Conservation (phyloP, 2,113 vertebrate genomes). For the Chionomys nivalis region DNA sequence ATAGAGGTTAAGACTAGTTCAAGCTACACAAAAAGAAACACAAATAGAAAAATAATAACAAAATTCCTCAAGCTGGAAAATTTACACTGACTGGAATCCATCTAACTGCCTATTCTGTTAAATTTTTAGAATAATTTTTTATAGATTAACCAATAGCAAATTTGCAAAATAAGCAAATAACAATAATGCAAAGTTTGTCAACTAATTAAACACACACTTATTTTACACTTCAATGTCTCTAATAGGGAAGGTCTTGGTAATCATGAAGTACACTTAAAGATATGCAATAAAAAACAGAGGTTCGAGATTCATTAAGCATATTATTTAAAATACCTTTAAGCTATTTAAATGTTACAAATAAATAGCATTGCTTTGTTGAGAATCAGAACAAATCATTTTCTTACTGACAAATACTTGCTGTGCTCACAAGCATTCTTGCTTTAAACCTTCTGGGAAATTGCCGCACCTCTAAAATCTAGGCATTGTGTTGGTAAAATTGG, state of each 20-base stretch:
- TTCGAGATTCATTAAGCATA: constrained; percentile 33
- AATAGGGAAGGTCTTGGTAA: neutral
- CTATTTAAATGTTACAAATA: constrained; percentile 36
- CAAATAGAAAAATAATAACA: neutral
- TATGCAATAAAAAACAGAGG: neutral
- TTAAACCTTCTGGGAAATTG: neutral
- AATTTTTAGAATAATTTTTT: neutral
- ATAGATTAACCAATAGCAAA: constrained; percentile 8
- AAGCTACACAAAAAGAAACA: neutral
- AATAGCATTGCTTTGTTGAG: neutral
- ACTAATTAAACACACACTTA: neutral
- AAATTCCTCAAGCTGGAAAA: constrained; percentile 18
- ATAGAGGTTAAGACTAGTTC: neutral
- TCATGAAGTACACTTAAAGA: constrained; percentile 39
- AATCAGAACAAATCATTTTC: neutral
- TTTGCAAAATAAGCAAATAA: constrained; percentile 34
- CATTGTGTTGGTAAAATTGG: neutral
- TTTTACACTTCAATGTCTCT: neutral
- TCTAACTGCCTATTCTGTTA: neutral
- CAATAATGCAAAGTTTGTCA: neutral
- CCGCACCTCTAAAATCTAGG: neutral
- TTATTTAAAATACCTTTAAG: neutral
- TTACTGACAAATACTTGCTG: neutral
- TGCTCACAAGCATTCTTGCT: neutral
- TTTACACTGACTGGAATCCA: neutral